Percentiles rank a stretch among this genome's conserved stretches.
Evolutionary conservation across 2,797 vertebrate species (phyloP).

Genomic region (Limosa lapponica): DNA sequence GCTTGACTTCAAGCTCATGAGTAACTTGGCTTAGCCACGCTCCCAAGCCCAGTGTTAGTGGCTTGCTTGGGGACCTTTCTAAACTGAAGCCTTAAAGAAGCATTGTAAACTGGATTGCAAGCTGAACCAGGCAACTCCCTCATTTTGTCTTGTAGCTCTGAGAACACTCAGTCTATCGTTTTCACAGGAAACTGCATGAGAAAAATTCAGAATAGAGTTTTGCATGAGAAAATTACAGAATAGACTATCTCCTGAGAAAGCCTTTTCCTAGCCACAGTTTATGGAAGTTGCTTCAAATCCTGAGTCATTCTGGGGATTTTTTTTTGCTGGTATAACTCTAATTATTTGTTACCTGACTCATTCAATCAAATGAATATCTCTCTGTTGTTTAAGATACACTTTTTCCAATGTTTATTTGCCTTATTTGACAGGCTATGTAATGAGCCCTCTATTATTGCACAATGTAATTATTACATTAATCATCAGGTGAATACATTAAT

Average conservation of each 20-base stretch:
- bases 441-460: not conserved
- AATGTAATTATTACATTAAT: not conserved
- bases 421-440: not conserved
- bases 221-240: not conserved
- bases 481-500: not conserved
- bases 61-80: not conserved
- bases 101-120: not conserved
- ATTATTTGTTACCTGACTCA: not conserved
- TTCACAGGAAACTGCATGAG: not conserved
- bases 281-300: not conserved
- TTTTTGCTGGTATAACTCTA: not conserved
- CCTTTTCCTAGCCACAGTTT: not conserved
- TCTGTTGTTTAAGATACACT: not conserved
- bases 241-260: not conserved
- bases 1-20: not conserved
- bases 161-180: not conserved
- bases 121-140: not conserved
- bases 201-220: not conserved
- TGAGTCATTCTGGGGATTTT: not conserved
- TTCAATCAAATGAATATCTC: not conserved
- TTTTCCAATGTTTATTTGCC: not conserved
- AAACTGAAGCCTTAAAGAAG: not conserved
- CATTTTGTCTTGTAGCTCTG: not conserved
- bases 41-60: not conserved
- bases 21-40: rapidly evolving